These are phyloP conservation scores for Lepidocyrtoides sp. DNA, from an alignment of 2,888 invertebrate genomes.

Conservation along the genomic window DNA sequence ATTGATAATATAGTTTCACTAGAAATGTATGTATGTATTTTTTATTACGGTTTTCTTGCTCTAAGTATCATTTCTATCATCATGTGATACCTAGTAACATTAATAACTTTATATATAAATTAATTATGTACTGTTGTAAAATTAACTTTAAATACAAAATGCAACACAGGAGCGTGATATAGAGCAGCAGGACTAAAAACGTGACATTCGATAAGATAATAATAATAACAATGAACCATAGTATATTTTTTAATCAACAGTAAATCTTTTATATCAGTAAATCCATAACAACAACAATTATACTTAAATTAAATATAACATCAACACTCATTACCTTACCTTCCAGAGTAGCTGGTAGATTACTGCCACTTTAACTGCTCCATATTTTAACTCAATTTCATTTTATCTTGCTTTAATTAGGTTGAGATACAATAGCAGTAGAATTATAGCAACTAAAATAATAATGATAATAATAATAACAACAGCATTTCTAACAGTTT, in stretches of 20 bases:
- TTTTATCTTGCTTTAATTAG: background rate
- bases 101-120: background rate
- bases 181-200: conserved; percentile 23
- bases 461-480: background rate
- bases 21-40: background rate
- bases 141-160: conserved; percentile 28
- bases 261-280: no score
- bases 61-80: background rate
- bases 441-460: background rate
- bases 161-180: conserved; percentile 25
- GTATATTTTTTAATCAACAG: no score
- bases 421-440: background rate
- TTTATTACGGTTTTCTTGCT: background rate
- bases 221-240: background rate
- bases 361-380: background rate
- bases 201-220: background rate
- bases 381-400: background rate
- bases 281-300: conserved; percentile 2
- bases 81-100: background rate
- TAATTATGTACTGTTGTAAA: background rate
- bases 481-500: background rate
- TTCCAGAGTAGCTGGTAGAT: no score
- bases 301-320: conserved; percentile 15
- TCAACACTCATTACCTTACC: background rate
- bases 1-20: background rate